phyloP scores from a whole-genome alignment of 2,797 vertebrate species.

The Hephaestus fuliginosus region DNA sequence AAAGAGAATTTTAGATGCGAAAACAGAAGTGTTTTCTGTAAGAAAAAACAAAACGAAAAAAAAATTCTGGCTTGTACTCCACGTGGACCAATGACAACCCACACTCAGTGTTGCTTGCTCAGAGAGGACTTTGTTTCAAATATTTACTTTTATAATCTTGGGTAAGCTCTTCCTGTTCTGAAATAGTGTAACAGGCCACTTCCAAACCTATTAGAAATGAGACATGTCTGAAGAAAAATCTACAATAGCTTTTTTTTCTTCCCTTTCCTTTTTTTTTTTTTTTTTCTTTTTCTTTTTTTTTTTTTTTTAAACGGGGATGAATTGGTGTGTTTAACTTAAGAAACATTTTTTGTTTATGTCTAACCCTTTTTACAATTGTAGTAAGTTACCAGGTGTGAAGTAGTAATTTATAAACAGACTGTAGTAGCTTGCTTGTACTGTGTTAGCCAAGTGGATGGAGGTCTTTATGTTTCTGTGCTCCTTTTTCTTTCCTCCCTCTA shows the following conservation, averaged over 20 bases:
- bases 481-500: conserved; percentile 41
- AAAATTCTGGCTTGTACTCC: conserved; percentile 89
- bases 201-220: conserved; percentile 86
- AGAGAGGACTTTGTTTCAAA: conserved; percentile 90
- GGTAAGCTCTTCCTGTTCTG: conserved; percentile 87
- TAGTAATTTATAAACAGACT: conserved; percentile 92
- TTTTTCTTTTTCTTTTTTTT: background rate
- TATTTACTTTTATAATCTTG: conserved; percentile 88
- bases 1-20: conserved; percentile 95
- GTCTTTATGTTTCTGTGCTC: conserved; percentile 86
- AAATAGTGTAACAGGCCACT: conserved; percentile 84
- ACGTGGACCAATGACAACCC: conserved; percentile 96
- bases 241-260: conserved; percentile 81
- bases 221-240: conserved; percentile 85
- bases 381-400: conserved; percentile 91
- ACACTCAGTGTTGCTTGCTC: conserved; percentile 98
- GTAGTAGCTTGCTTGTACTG: conserved; percentile 88
- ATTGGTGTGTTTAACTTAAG: conserved; percentile 87
- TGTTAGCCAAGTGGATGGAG: conserved; percentile 86
- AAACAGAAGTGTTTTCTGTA: conserved; percentile 95
- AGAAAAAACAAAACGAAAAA: conserved; percentile 82
- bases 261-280: too few relatives aligned
- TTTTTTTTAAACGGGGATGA: conserved; percentile 75
- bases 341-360: conserved; percentile 86
- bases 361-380: conserved; percentile 90